Evolutionary conservation across 2,113 vertebrate genomes (phyloP).

Genomic region (Psephotus haematonotus): DNA sequence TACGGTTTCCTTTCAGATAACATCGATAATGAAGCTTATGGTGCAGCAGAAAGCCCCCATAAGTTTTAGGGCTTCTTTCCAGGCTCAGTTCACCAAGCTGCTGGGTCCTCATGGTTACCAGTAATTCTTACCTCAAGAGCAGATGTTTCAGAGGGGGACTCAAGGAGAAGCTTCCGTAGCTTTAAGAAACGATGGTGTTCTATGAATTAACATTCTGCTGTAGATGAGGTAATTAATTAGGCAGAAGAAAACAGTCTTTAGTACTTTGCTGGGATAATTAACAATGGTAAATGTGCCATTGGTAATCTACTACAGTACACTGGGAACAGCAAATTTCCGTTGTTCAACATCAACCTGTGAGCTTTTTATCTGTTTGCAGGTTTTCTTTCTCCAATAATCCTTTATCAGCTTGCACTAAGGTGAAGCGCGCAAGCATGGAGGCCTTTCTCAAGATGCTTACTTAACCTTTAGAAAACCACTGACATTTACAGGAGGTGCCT

Average conservation of each 20-base stretch:
- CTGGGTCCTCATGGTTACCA: neutral
- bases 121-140: neutral
- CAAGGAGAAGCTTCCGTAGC: conserved; percentile 12
- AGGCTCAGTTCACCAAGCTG: neutral
- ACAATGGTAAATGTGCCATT: conserved; percentile 63
- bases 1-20: neutral
- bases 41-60: neutral
- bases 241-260: conserved; percentile 72
- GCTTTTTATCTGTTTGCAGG: conserved; percentile 67
- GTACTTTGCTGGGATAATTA: conserved; percentile 68
- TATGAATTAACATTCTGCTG: conserved; percentile 61
- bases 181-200: conserved; percentile 56
- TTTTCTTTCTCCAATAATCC: conserved; percentile 50
- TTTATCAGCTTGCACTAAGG: conserved; percentile 64
- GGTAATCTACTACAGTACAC: conserved; percentile 39
- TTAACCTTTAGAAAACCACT: conserved; percentile 74
- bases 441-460: conserved; percentile 64
- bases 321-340: conserved; percentile 57
- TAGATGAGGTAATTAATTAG: conserved; percentile 70
- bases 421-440: conserved; percentile 39
- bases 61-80: neutral
- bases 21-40: neutral
- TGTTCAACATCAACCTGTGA: conserved; percentile 36
- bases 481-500: conserved; percentile 62
- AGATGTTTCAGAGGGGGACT: neutral